A percentile compares a stretch with the other conserved stretches of the same genome.
Evolutionary conservation across 2,113 vertebrate species (phyloP).

Genomic region (Pteruthius melanotis): DNA sequence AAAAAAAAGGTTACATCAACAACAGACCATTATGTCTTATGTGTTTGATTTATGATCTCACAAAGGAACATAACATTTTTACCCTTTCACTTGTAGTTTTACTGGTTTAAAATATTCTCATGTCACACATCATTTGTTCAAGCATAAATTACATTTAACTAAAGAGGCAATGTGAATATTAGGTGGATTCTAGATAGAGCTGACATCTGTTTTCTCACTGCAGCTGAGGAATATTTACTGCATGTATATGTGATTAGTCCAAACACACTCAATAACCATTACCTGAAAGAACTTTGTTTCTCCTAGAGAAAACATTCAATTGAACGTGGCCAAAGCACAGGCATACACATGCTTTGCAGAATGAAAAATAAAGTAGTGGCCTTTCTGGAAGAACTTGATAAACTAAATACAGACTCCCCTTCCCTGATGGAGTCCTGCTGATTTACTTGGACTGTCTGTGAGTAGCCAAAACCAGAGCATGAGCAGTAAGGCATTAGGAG

Average conservation of each 20-base stretch:
- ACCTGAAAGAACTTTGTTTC: not conserved
- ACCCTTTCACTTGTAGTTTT: not conserved
- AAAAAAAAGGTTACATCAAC: not conserved
- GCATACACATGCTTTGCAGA: not conserved
- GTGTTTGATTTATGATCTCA: not conserved
- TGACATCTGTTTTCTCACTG: not conserved
- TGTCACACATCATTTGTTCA: not conserved
- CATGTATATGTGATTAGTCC: not conserved
- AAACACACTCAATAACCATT: not conserved
- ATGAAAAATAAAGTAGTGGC: not conserved
- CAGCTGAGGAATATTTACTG: not conserved
- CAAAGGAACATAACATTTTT: not conserved
- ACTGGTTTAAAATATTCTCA: not conserved
- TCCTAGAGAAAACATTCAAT: not conserved
- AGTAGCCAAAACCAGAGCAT: not conserved
- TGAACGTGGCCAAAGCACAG: rapidly evolving
- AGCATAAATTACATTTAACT: not conserved
- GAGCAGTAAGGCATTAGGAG: not conserved
- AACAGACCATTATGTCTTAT: rapidly evolving
- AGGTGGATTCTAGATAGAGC: not conserved
- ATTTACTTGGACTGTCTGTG: not conserved
- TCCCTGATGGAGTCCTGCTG: not conserved
- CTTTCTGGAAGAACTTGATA: not conserved
- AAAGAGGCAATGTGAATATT: not conserved
- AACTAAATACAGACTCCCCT: not conserved